Evolutionary conservation across 1,140 invertebrate species (phyloP), one percentile per base, ranked within the genome.

Genomic region (Macrobrachium nipponense): DNA sequence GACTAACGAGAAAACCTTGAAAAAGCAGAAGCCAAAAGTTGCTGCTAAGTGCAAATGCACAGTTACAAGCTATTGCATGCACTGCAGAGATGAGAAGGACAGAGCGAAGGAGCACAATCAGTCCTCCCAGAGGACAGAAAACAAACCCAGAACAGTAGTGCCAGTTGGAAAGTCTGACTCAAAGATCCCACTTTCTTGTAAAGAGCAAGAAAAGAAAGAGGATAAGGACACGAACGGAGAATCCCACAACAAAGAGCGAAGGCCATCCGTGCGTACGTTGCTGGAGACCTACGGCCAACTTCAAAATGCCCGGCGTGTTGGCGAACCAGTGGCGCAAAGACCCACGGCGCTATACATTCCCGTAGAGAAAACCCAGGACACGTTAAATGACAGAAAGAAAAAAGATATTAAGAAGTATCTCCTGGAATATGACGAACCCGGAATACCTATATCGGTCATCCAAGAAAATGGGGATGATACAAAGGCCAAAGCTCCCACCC

Each of bases 381-480:
- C 23, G 20, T 60, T 7, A 20, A 36, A 43, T 44, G 77, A 64
- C 17, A 27, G 11, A 10, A 59, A 61, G 8, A 15, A 20, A 12
- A 64, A 51, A 14, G 68, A 82, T 20, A 43, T 82, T 12, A 73
- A 73, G n/a, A 59, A 70, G 23, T 70, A 82, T 23, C n/a, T 82
- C 2, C 58, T 82, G n/a, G 80, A 82, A 20, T 82, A 82, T 27
- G 80, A 82, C 18, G 80, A 82, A n/a, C 80, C 80, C 0, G 80
- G 80, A n/a, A 72, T 64, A 60, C 80, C 80, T 2, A 73, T 82
- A 20, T 60, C 80, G 7, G 80, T 82, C 10, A n/a, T 51, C 8
- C 18, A 36, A 59, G 80, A 82, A 58, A 36, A 82, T 10, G 17
- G 36, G 7, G n/a, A 7, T 8, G 78, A 44, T 14, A 5, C 8